Evolutionary conservation across 2,888 invertebrate genomes (phyloP).

Genomic region (Ochlodes sylvanus): DNA sequence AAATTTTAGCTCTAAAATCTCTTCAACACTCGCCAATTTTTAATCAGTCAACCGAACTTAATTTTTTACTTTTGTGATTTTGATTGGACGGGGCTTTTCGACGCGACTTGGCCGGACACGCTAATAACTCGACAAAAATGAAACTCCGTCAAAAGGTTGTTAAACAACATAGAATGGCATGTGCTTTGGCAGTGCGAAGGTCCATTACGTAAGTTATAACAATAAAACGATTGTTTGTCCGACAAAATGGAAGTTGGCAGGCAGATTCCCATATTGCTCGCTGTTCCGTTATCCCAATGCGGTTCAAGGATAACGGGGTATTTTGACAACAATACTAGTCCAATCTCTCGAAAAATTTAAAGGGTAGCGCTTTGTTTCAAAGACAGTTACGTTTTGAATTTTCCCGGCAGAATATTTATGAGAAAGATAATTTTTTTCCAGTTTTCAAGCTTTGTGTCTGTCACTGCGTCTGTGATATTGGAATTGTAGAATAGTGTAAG

Average conservation of each 20-base stretch:
- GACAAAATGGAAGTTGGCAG: constrained; percentile 33
- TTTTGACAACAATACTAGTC: constrained; percentile 22
- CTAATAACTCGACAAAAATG: neutral
- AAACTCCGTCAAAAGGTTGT: constrained; percentile 12
- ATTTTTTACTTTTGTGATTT: neutral
- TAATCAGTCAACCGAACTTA: neutral
- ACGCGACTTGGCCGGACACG: neutral
- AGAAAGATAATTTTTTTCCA: neutral
- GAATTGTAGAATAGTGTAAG: too few relatives aligned
- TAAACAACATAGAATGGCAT: constrained; percentile 10
- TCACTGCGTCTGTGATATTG: too few relatives aligned
- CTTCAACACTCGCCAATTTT: neutral
- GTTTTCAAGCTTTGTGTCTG: too few relatives aligned
- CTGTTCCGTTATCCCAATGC: constrained; percentile 15
- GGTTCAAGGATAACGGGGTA: constrained; percentile 23
- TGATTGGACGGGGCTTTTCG: neutral
- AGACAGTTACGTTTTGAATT: constrained; percentile 5
- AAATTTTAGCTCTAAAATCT: neutral
- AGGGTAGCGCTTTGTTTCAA: neutral
- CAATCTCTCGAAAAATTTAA: constrained; percentile 21
- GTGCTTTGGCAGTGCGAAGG: constrained; percentile 17
- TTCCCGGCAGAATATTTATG: neutral
- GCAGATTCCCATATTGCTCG: constrained; percentile 27
- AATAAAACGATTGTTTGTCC: constrained; percentile 36
- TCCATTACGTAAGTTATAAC: constrained; percentile 37